Conservation (phyloP, 1,140 invertebrate genomes). For the Metaphire vulgaris region DNA sequence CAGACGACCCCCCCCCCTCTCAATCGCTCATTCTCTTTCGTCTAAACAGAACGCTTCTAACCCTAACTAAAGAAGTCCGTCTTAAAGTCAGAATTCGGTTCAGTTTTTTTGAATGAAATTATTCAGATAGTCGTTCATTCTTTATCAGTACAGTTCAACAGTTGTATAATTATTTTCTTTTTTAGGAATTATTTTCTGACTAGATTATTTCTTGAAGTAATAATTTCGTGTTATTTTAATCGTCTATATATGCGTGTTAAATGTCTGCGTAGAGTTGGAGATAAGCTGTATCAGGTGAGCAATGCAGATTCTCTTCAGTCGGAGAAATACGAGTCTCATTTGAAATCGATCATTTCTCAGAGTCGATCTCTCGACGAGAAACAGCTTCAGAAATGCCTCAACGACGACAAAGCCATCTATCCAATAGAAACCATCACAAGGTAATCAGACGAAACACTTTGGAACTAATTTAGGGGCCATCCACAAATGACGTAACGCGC, state of each 20-base stretch:
- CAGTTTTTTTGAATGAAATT: neutral
- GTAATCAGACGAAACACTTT: neutral
- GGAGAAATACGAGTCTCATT: neutral
- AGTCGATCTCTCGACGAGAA: neutral
- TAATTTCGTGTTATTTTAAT: neutral
- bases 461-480: too few relatives aligned
- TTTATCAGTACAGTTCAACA: too few relatives aligned
- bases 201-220: neutral
- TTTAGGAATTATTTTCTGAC: too few relatives aligned
- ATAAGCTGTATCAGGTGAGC: neutral
- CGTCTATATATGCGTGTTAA: neutral
- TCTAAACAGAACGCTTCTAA: neutral
- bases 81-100: neutral
- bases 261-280: neutral
- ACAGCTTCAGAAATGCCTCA: constrained; percentile 34
- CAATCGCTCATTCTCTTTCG: too few relatives aligned
- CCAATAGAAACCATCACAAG: neutral
- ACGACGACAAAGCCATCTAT: constrained; percentile 30
- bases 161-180: too few relatives aligned
- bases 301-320: neutral
- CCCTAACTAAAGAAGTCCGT: neutral
- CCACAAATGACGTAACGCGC: too few relatives aligned
- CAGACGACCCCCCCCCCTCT: too few relatives aligned
- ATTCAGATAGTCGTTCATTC: neutral
- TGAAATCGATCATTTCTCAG: neutral